A percentile compares a stretch with the other conserved stretches of the same genome.
Conservation (phyloP, 1,140 invertebrate genomes). For the Drosophila equinoxialis region DNA sequence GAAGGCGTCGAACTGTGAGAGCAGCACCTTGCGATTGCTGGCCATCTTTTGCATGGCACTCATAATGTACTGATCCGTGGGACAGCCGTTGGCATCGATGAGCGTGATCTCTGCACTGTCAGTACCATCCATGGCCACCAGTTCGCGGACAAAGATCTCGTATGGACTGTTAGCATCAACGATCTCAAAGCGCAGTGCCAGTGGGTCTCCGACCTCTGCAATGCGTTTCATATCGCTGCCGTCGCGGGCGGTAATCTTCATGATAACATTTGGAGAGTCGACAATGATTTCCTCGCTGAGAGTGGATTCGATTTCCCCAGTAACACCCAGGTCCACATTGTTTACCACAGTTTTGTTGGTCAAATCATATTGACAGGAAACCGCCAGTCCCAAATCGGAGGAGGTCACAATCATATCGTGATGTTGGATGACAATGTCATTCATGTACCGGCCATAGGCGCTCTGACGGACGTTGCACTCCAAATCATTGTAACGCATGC, state of each 20-base stretch:
- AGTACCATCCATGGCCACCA: constrained; percentile 96
- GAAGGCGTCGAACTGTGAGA: constrained; percentile 97
- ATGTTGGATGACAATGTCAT: constrained; percentile 96
- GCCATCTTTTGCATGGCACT: constrained; percentile 93
- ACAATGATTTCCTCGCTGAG: constrained; percentile 93
- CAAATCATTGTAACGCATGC: constrained; percentile 94
- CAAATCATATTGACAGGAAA: constrained; percentile 96
- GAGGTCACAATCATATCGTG: constrained; percentile 97
- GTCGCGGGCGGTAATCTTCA: constrained; percentile 94
- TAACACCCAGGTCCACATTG: constrained; percentile 94
- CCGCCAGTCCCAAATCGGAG: constrained; percentile 95
- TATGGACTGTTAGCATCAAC: constrained; percentile 95
- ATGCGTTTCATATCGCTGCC: constrained; percentile 89
- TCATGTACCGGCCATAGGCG: constrained; percentile 92
- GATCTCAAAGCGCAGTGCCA: constrained; percentile 95
- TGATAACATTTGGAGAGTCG: constrained; percentile 95
- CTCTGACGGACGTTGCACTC: constrained; percentile 95
- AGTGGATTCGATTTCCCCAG: constrained; percentile 91
- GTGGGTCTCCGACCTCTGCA: constrained; percentile 94
- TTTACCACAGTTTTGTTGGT: constrained; percentile 96
- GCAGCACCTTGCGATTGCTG: constrained; percentile 88
- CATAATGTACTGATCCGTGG: constrained; percentile 97
- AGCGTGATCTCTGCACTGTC: constrained; percentile 96
- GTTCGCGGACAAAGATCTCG: constrained; percentile 96
- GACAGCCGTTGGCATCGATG: constrained; percentile 95